phyloP scores from a whole-genome alignment of 2,113 vertebrate species.

The Stercorarius parasiticus region DNA sequence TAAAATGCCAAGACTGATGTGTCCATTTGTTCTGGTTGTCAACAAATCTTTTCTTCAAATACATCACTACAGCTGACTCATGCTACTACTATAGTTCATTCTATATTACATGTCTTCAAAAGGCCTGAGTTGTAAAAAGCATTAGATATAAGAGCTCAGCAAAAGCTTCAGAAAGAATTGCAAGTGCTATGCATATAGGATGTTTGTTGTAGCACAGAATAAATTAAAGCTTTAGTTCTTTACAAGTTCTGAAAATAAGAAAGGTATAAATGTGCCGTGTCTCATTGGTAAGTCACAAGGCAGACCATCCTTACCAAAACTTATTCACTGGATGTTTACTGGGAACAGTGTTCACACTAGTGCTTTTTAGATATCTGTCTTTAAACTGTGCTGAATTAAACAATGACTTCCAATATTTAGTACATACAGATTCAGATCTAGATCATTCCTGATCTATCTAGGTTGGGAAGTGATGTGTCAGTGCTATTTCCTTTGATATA shows the following conservation, averaged over 20 bases:
- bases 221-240: not conserved
- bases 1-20: conserved; percentile 34
- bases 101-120: not conserved
- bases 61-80: conserved; percentile 22
- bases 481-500: not conserved
- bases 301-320: not conserved
- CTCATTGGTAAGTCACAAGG: not conserved
- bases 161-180: not conserved
- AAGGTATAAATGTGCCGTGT: not conserved
- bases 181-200: not conserved
- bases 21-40: conserved; percentile 46
- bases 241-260: not conserved
- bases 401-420: not conserved
- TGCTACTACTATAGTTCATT: not conserved
- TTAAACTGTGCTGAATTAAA: not conserved
- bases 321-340: not conserved
- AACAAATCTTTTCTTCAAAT: conserved; percentile 53
- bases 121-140: not conserved
- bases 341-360: not conserved
- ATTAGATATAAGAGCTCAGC: not conserved
- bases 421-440: not conserved
- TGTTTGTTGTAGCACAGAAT: not conserved
- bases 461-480: not conserved
- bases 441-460: not conserved
- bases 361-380: not conserved